These are phyloP conservation scores for Tangara arthus DNA, from an alignment of 2,797 vertebrate species.

Conservation along the genomic window DNA sequence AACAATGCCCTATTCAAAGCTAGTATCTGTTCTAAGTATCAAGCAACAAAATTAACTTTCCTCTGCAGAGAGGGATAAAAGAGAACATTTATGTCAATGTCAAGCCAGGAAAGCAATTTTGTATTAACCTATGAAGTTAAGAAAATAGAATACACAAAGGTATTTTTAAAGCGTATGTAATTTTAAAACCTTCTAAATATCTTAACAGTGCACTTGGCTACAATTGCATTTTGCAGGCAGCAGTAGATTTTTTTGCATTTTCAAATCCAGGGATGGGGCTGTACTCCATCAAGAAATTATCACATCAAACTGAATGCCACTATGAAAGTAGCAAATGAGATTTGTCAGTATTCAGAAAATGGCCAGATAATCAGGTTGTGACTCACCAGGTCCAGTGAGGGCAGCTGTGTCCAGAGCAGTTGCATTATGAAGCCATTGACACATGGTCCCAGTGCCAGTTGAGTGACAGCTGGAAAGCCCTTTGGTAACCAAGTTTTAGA, in stretches of 20 bases:
- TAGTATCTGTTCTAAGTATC: conserved; percentile 75
- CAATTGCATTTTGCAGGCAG: conserved; percentile 35
- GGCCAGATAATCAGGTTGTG: neutral
- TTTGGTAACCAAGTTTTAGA: neutral
- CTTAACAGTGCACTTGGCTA: conserved; percentile 53
- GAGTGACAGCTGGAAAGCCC: neutral
- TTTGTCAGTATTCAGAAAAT: neutral
- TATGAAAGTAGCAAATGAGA: neutral
- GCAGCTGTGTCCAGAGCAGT: neutral
- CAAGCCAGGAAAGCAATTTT: conserved; percentile 58
- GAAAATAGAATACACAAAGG: conserved; percentile 50
- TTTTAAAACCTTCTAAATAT: conserved; percentile 61
- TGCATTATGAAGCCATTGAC: neutral
- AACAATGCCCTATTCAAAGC: conserved; percentile 76
- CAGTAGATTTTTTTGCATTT: conserved; percentile 17
- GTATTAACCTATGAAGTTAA: conserved; percentile 33
- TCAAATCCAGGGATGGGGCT: conserved; percentile 23
- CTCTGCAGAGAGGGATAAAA: neutral
- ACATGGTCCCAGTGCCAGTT: neutral
- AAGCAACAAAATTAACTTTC: conserved; percentile 46
- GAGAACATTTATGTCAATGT: neutral
- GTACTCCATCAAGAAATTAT: conserved; percentile 18
- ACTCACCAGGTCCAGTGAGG: neutral
- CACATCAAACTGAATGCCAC: neutral
- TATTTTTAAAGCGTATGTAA: conserved; percentile 60